Evolutionary conservation across 2,113 vertebrate genomes (phyloP), one percentile per base, ranked within the genome.

Genomic region (Lynx canadensis): DNA sequence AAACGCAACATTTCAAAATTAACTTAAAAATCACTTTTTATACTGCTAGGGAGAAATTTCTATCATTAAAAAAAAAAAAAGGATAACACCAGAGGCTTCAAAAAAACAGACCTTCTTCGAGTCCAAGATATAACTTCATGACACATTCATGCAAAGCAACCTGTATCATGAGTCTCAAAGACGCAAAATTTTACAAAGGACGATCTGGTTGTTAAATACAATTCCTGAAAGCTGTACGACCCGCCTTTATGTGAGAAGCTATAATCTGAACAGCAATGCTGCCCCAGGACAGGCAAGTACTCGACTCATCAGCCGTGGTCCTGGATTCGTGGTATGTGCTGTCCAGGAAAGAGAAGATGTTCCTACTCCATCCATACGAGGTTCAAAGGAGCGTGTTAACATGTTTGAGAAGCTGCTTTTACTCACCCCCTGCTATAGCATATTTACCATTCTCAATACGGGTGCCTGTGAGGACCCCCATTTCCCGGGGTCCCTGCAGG

Each of bases 11-110:
- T 84, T 95, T 97, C 7, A 71, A 93, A 93, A 93, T 82, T 60
- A 71, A 93, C 57, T 90, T 92, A 82, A 94, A 95, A 95, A 78
- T 78, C 81, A 94, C 81, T 55, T 92, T 79, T 88, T 63, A 91
- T 7, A 45, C 16, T 16, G 16, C 60, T 76, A 87, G 12, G 60
- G 92, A 89, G 94, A 82, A n/a, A 45, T 83, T 96, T 89, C 55
- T 79, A 41, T 23, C 74, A 94, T 50, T 38, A 36, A 68, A 60
- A 79, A 69, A 33, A 33, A 78, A 73, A 78, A 66, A 36, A 73
- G 31, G 63, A 36, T 12, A 83, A 79, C 19, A 89, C n/a, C 16
- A 68, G 57, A 52, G 25, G 7, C 18, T 79, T 78, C 21, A 68
- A 86, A 66, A 86, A 86, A 33, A 60, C 25, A 27, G 45, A 68